These are phyloP conservation scores for Heliornis fulica DNA, from an alignment of 2,113 vertebrate species.

Conservation along the genomic window DNA sequence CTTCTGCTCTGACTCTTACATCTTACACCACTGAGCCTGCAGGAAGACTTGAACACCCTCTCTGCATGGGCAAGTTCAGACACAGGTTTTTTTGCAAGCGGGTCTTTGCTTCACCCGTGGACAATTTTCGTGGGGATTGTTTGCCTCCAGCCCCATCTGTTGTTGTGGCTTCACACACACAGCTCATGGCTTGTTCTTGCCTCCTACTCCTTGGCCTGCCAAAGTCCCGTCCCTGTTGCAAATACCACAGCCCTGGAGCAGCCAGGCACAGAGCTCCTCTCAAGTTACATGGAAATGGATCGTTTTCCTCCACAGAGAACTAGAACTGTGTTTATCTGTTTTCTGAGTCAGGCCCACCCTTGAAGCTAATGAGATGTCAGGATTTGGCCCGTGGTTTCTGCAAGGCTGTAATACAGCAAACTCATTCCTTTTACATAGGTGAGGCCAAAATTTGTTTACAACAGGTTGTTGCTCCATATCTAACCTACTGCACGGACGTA, in stretches of 20 bases:
- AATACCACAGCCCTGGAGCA: not conserved
- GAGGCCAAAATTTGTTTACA: not conserved
- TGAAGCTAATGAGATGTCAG: not conserved
- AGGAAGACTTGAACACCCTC: not conserved
- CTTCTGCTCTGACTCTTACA: not conserved
- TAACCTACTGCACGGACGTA: not conserved
- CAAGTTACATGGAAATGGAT: not conserved
- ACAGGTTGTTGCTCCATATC: not conserved
- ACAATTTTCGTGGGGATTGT: not conserved
- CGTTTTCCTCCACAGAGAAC: not conserved
- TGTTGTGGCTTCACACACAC: not conserved
- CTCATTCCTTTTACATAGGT: not conserved
- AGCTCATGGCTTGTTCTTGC: conserved; percentile 18
- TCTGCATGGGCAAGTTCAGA: not conserved
- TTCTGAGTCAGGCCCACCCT: not conserved
- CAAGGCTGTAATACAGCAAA: not conserved
- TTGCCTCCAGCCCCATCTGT: conserved; percentile 2
- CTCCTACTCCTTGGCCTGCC: not conserved
- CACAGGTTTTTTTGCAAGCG: conserved; percentile 2
- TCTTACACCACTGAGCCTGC: not conserved
- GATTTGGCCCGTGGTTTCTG: not conserved
- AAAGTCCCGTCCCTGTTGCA: not conserved
- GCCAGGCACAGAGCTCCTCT: not conserved
- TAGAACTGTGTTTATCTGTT: not conserved
- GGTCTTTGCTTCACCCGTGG: not conserved